Percentiles rank a stretch among this genome's conserved stretches.
Evolutionary conservation across 2,113 vertebrate genomes (phyloP).

Genomic region (Propithecus coquereli): DNA sequence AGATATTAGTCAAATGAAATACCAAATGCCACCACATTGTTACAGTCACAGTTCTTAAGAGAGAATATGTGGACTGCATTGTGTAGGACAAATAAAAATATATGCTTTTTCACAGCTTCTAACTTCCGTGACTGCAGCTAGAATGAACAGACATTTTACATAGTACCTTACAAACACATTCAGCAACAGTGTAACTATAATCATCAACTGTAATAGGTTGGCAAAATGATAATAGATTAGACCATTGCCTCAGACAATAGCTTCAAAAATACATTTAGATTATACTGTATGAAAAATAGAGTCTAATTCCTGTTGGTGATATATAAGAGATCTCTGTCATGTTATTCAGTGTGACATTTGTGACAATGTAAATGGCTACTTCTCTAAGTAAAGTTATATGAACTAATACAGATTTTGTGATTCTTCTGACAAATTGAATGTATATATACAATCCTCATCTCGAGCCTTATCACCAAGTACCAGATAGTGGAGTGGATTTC

Average conservation of each 20-base stretch:
- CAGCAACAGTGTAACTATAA: not conserved
- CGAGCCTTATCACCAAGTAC: not conserved
- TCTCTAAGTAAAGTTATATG: conserved; percentile 29
- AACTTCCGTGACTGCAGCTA: not conserved
- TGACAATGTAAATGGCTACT: not conserved
- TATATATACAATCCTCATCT: not conserved
- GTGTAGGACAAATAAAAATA: not conserved
- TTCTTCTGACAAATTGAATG: conserved; percentile 17
- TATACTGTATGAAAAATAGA: conserved; percentile 51
- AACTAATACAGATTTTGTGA: not conserved
- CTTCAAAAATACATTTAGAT: conserved; percentile 38
- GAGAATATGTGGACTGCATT: not conserved
- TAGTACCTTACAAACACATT: not conserved
- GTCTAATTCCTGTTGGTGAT: conserved; percentile 39
- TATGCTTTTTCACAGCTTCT: not conserved
- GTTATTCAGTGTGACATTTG: conserved; percentile 6
- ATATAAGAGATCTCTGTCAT: conserved; percentile 24
- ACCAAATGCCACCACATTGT: not conserved
- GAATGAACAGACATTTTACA: not conserved
- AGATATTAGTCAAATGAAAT: not conserved
- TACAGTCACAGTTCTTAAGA: not conserved
- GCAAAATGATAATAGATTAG: conserved; percentile 20
- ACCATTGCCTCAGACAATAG: conserved; percentile 31
- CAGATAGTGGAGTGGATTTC: conserved; percentile 7
- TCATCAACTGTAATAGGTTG: conserved; percentile 25